These are phyloP conservation scores for Leucoraja ocellata DNA, from an alignment of 2,797 vertebrate genomes.

Conservation along the genomic window DNA sequence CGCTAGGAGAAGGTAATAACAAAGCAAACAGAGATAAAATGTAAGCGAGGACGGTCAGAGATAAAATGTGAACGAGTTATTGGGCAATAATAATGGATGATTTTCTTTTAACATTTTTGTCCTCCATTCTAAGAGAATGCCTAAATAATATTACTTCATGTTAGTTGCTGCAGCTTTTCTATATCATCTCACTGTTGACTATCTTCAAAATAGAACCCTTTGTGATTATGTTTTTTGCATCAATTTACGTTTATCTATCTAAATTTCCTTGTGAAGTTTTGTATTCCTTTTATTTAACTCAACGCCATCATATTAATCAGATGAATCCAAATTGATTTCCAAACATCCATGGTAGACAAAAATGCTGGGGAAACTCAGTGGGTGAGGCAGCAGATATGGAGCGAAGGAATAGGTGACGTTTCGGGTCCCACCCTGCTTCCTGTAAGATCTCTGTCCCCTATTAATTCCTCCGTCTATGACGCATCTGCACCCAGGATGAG, in stretches of 20 bases:
- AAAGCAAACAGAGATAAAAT: too few relatives aligned
- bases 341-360: not conserved
- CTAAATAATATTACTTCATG: not conserved
- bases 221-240: not conserved
- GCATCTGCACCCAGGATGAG: too few relatives aligned
- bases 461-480: too few relatives aligned
- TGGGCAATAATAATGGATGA: not conserved
- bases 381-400: too few relatives aligned
- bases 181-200: not conserved
- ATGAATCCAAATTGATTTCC: not conserved
- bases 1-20: too few relatives aligned
- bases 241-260: not conserved
- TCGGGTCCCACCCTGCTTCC: too few relatives aligned
- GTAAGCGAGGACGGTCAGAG: too few relatives aligned
- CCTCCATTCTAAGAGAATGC: not conserved
- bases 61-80: not conserved
- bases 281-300: not conserved
- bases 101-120: not conserved
- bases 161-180: not conserved
- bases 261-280: not conserved
- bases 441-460: too few relatives aligned
- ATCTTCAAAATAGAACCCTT: not conserved
- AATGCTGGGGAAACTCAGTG: too few relatives aligned
- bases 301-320: not conserved
- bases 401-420: too few relatives aligned